Evolutionary conservation across 1,140 invertebrate genomes (phyloP).

Genomic region (Ceratosolen solmsi): DNA sequence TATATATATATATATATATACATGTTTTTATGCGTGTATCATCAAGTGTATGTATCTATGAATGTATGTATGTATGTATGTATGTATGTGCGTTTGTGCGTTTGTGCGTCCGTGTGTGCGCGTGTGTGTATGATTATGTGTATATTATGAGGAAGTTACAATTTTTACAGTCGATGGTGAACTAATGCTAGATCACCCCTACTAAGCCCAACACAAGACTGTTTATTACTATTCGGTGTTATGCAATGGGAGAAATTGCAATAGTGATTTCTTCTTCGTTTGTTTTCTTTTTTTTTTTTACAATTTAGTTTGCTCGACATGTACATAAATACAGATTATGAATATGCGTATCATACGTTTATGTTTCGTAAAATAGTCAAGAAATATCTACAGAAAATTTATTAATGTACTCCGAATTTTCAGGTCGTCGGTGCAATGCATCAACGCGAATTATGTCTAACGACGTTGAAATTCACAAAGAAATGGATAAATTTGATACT

Average conservation of each 20-base stretch:
- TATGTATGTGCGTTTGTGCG: too few species aligned
- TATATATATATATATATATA: too few species aligned
- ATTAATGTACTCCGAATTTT: constrained; percentile 28
- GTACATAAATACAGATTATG: constrained; percentile 47
- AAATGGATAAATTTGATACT: constrained; percentile 45
- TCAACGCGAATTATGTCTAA: constrained; percentile 33
- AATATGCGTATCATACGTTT: constrained; percentile 31
- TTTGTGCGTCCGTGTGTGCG: too few species aligned
- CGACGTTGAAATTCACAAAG: constrained; percentile 14
- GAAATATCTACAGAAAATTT: constrained; percentile 24
- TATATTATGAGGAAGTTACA: constrained; percentile 45
- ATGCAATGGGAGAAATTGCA: constrained; percentile 41
- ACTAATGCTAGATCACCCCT: constrained; percentile 51
- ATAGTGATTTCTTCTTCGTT: constrained; percentile 28
- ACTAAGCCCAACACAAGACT: constrained; percentile 66
- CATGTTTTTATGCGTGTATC: too few species aligned
- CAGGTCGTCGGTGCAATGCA: constrained; percentile 1
- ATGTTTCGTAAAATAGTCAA: constrained; percentile 41
- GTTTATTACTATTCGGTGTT: constrained; percentile 64
- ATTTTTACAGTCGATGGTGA: constrained; percentile 36
- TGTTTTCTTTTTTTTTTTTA: constrained; percentile 53
- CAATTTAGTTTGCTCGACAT: constrained; percentile 42
- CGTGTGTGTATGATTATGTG: too few species aligned
- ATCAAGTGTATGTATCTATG: too few species aligned
- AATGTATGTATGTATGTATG: too few species aligned